Conservation (phyloP, 2,797 vertebrate species). For the Microctenopoma stevenorrisi region DNA sequence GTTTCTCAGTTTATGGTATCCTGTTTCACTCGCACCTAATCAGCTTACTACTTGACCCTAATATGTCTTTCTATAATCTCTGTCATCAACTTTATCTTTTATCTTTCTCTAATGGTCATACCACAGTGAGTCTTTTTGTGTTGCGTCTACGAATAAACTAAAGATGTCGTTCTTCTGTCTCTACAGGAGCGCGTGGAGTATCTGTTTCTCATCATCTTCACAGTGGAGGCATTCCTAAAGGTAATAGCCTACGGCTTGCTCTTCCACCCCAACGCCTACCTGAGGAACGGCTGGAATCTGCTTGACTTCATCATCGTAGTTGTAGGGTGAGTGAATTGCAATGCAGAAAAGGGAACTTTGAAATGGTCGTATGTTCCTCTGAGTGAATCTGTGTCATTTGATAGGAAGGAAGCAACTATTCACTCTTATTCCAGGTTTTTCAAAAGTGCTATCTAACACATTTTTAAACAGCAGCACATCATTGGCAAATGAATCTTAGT, state of each 20-base stretch:
- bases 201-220: constrained; percentile 99
- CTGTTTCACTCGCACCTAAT: background rate
- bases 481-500: constrained; percentile 31
- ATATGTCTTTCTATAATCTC: background rate
- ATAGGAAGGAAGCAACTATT: background rate
- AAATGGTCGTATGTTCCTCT: background rate
- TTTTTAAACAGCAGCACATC: constrained; percentile 35
- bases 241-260: constrained; percentile 98
- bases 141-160: constrained; percentile 23
- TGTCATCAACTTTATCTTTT: constrained; percentile 10
- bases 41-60: background rate
- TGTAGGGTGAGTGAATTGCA: constrained; percentile 91
- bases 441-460: constrained; percentile 21
- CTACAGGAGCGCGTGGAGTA: constrained; percentile 98
- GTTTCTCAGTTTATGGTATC: background rate
- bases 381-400: background rate
- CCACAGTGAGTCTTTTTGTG: background rate
- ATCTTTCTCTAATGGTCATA: constrained; percentile 5
- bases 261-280: constrained; percentile 98
- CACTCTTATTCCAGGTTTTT: constrained; percentile 19
- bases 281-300: constrained; percentile 99
- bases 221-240: constrained; percentile 99
- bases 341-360: background rate
- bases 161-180: constrained; percentile 60
- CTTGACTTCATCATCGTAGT: constrained; percentile 99